Base-by-base conservation (phyloP, 2,113 vertebrate species). In the Menura novaehollandiae region DNA sequence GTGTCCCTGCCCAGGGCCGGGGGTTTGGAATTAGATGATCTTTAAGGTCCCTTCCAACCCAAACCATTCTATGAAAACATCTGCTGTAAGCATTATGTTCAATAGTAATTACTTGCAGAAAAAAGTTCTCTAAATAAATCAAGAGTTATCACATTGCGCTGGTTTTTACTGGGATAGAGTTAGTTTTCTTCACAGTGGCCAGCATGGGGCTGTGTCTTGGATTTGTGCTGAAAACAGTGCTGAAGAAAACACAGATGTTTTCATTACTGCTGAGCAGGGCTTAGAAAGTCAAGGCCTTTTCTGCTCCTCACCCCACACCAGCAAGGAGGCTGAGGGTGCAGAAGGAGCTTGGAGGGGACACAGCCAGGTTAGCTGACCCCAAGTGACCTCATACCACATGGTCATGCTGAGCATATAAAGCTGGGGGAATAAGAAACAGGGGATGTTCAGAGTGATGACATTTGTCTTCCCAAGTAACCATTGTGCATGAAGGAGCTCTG, bases 1-100 rank as follows among this genome's bases (percentile, higher is more conserved):
- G 63, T 55, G 41, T 0, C 0, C 6, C 23, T 39, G 35, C 35
- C 28, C 27, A 67, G 0, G 5, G 23, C 23, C 52, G 33, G 44
- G 19, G 32, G 13, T 28, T 6, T 60, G 9, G 33, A 67, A 52
- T 30, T 21, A 39, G 15, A 44, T 30, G 4, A 39, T 24, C 27
- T 89, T 52, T 67, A 46, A 67, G 13, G 27, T 20, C 15, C 9
- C 52, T 59, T 59, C 15, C 44, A 74, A 59, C 12, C 8, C 68
- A 44, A 74, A 52, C 8, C 13, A 28, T 52, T 59, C 16, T 20
- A 67, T 8, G 37, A 81, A 58, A 79, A 72, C 20, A 67, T 22
- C 16, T n/a, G 30, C 19, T 19, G 9, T 28, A 71, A 39, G 19
- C 55, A 81, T 39, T 63, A 58, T 7, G 6, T 30, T 80, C n/a